Evolutionary conservation across 2,797 vertebrate genomes (phyloP), one percentile per base, ranked within the genome.

Genomic region (Apogon hyalosoma): DNA sequence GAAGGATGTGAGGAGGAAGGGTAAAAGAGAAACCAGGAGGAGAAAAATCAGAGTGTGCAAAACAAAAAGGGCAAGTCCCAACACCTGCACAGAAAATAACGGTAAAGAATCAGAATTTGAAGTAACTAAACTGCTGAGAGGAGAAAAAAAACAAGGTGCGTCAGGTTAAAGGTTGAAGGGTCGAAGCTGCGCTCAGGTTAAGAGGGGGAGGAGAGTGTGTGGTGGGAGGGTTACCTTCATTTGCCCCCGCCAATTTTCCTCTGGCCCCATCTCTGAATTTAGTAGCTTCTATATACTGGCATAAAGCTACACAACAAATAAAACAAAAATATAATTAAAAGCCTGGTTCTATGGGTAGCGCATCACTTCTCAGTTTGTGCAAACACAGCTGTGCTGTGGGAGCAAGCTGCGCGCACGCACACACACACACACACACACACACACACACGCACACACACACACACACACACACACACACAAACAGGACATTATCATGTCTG

Each of bases 201-300:
- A 86, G 92, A 88, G 85, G 88, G 80, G 91, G 74, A 93, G 75
- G 80, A 78, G 88, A 72, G 90, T 86, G 85, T 89, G 88, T 88
- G 80, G 72, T 87, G 82, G 79, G 77, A 89, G 84, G 92, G 96
- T 99, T 99, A 99, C 97, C 97, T 98, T 98, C 96, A 75, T 94
- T 87, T 91, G 94, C 91, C 94, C 91, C 92, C 82, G 96, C 95
- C 95, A 95, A 93, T 91, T 96, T 96, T 95, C 95, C 90, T 94
- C 96, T 94, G 94, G 94, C 94, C 95, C 94, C 96, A 94, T 96
- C 96, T 95, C 94, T 97, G 95, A 94, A 95, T 97, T 97, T 98
- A 98, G 97, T 97, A 95, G 96, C 97, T 90, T 97, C 95, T 95
- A 99, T 96, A 96, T 97, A 98, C 93, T 99, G 96, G 96, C 97